phyloP scores from a whole-genome alignment of 2,888 invertebrate genomes.

The Orchesella flavescens region DNA sequence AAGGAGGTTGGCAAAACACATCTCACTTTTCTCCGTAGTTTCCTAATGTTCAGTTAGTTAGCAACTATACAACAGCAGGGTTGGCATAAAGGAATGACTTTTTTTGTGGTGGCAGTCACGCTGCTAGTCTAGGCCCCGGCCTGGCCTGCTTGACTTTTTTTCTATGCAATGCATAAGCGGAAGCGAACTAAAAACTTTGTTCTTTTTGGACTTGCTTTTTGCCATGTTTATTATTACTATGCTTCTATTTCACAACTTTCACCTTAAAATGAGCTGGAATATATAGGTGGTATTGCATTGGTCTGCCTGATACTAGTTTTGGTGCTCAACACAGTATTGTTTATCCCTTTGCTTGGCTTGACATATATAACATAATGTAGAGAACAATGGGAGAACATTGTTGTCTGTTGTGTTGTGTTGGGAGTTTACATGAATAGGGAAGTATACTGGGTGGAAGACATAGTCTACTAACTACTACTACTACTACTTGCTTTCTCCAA shows the following conservation, averaged over 20 bases:
- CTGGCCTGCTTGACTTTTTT: conserved; percentile 2
- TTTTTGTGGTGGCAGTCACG: background rate
- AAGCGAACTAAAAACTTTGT: background rate
- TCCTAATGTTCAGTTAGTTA: no score
- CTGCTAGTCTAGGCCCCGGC: background rate
- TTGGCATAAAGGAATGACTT: conserved; percentile 15
- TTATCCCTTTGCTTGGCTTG: background rate
- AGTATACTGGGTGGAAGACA: background rate
- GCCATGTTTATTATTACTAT: conserved; percentile 11
- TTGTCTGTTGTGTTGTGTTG: background rate
- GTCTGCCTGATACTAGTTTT: background rate
- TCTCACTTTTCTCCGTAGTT: no score
- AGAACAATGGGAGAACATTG: conserved; percentile 16
- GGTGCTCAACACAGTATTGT: background rate
- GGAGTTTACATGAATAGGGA: background rate
- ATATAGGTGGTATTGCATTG: no score
- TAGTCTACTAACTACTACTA: no score
- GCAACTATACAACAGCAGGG: no score
- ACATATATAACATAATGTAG: background rate
- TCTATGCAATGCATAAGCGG: background rate
- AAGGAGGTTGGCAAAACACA: no score
- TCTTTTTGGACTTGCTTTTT: conserved; percentile 8
- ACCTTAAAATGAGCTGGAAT: background rate
- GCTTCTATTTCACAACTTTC: background rate
- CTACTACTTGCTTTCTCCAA: no score